Conservation (phyloP, 2,888 invertebrate species). For the Cistogaster globosa region DNA sequence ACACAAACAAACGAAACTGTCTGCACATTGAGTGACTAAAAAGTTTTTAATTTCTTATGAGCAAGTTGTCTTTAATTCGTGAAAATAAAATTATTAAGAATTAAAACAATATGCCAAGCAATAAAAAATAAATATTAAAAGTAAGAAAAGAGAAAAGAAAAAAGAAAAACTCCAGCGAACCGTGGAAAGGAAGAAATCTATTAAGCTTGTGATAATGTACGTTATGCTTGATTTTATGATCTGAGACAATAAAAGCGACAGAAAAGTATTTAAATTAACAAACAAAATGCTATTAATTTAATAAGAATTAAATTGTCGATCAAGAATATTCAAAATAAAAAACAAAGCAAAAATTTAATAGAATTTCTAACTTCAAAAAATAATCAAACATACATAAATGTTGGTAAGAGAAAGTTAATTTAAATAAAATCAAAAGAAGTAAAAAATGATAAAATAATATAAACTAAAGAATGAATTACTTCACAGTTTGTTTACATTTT, state of each 20-base stretch:
- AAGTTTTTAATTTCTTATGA: constrained; percentile 20
- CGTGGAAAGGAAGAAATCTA: constrained; percentile 30
- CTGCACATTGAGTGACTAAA: constrained; percentile 9
- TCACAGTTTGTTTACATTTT: too few relatives aligned
- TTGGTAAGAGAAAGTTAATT: too few relatives aligned
- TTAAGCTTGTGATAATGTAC: constrained; percentile 56
- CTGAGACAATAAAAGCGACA: constrained; percentile 54
- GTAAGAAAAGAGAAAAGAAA: constrained; percentile 1
- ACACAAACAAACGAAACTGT: background rate
- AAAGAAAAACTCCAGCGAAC: too few relatives aligned
- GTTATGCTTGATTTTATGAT: constrained; percentile 49
- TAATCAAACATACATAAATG: too few relatives aligned
- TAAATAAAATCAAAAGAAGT: too few relatives aligned
- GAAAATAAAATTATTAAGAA: constrained; percentile 52
- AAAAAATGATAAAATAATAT: too few relatives aligned
- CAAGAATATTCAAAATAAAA: background rate
- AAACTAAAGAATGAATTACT: too few relatives aligned
- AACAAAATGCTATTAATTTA: constrained; percentile 55
- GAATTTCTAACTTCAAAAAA: too few relatives aligned
- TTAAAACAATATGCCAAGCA: constrained; percentile 51
- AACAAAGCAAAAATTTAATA: too few relatives aligned
- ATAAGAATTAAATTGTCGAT: constrained; percentile 8
- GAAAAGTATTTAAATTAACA: constrained; percentile 22
- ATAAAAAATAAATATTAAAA: constrained; percentile 53
- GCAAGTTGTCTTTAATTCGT: constrained; percentile 43